Conservation (phyloP, 2,113 vertebrate genomes). For the Mus pahari region DNA sequence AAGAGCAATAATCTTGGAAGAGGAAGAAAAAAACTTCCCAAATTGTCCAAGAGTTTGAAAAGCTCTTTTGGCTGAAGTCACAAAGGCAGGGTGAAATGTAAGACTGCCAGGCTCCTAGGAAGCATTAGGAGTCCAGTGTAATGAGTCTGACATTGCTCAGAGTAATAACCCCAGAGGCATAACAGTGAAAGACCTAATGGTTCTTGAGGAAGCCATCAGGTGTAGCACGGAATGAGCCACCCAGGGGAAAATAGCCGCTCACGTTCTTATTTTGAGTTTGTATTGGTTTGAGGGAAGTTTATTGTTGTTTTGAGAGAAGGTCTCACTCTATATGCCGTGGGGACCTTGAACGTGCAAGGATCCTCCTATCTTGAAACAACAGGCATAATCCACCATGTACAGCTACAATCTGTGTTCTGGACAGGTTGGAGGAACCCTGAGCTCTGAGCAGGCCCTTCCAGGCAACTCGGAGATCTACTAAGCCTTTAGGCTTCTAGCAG, state of each 20-base stretch:
- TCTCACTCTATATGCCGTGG: neutral
- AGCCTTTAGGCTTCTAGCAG: neutral
- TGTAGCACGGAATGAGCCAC: neutral
- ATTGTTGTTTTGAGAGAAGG: neutral
- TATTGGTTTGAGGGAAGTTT: neutral
- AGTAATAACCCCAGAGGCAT: neutral
- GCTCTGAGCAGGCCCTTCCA: neutral
- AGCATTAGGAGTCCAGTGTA: neutral
- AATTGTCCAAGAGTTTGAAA: neutral
- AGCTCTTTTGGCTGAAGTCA: neutral
- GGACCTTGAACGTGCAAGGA: neutral
- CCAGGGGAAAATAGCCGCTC: neutral
- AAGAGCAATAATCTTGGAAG: neutral
- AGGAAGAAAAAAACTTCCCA: neutral
- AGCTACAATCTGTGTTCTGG: neutral
- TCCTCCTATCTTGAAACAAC: neutral
- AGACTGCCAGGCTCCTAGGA: neutral
- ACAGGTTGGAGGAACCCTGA: too few relatives aligned
- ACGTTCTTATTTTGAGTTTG: neutral
- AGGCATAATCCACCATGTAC: neutral
- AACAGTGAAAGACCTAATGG: neutral
- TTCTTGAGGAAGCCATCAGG: neutral
- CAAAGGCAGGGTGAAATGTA: neutral
- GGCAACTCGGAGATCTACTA: fast-evolving
- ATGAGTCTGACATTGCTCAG: neutral